Evolutionary conservation across 2,888 invertebrate species (phyloP).

Genomic region (Brenthis daphne): DNA sequence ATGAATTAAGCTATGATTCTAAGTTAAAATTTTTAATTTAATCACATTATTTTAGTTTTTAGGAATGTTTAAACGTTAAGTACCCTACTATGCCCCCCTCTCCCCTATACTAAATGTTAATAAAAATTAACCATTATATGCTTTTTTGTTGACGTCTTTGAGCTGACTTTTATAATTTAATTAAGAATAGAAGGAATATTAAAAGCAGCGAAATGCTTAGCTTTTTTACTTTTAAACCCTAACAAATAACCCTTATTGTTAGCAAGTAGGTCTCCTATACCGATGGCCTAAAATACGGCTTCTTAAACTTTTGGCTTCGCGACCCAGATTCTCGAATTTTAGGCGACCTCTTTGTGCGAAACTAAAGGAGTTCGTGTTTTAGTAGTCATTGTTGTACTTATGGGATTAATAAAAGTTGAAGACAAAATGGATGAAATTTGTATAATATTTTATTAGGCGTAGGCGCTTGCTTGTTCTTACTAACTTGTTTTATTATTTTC

Average conservation of each 20-base stretch:
- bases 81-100: no score
- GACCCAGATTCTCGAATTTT: constrained; percentile 4
- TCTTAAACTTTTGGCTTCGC: constrained; percentile 7
- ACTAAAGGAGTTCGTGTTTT: constrained; percentile 9
- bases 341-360: constrained; percentile 3
- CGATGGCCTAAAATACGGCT: constrained; percentile 6
- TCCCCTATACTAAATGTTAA: no score
- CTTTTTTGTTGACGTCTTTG: no score
- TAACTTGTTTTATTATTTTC: constrained; percentile 41
- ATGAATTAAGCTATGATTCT: no score
- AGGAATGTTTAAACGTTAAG: no score
- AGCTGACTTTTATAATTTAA: no score
- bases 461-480: neutral
- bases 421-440: neutral
- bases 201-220: no score
- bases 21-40: no score
- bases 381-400: constrained; percentile 11
- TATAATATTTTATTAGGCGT: constrained; percentile 9
- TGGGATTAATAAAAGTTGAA: constrained; percentile 16
- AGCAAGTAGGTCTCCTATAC: constrained; percentile 12
- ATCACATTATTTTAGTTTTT: no score
- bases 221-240: neutral
- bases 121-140: no score
- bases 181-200: no score
- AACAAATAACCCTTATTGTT: neutral